These are phyloP conservation scores for Megaceryle alcyon DNA, from an alignment of 2,797 vertebrate species.

Conservation along the genomic window DNA sequence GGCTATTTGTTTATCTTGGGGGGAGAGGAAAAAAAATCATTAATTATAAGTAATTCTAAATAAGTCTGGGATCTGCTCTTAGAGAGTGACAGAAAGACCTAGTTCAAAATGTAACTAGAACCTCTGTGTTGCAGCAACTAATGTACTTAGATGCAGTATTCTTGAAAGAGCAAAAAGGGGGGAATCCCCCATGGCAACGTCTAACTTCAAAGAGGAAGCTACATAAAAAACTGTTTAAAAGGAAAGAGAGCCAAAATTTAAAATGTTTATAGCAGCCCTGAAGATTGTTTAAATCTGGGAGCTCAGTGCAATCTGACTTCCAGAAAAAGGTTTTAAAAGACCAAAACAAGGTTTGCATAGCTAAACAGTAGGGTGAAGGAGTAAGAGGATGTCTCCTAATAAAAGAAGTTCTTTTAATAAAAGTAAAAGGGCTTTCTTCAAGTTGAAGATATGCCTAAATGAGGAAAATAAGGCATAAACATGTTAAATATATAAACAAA, in stretches of 20 bases:
- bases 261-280: neutral
- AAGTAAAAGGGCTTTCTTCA: neutral
- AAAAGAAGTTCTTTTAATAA: neutral
- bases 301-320: neutral
- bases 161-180: neutral
- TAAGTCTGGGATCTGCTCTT: neutral
- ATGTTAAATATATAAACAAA: neutral
- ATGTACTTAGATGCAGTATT: neutral
- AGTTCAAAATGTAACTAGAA: neutral
- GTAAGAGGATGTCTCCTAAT: neutral
- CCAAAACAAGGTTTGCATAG: neutral
- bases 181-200: neutral
- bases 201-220: neutral
- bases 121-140: neutral
- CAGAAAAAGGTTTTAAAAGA: neutral
- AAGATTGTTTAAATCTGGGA: conserved; percentile 5
- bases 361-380: neutral
- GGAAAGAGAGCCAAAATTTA: neutral
- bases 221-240: neutral
- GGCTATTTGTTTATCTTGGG: neutral
- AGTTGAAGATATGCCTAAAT: neutral
- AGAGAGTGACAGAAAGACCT: neutral
- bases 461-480: neutral
- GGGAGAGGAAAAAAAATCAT: neutral
- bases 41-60: neutral